Percentiles rank a stretch among this genome's conserved stretches.
These are phyloP conservation scores for Scatophagus argus DNA, from an alignment of 2,113 vertebrate genomes.

Conservation along the genomic window DNA sequence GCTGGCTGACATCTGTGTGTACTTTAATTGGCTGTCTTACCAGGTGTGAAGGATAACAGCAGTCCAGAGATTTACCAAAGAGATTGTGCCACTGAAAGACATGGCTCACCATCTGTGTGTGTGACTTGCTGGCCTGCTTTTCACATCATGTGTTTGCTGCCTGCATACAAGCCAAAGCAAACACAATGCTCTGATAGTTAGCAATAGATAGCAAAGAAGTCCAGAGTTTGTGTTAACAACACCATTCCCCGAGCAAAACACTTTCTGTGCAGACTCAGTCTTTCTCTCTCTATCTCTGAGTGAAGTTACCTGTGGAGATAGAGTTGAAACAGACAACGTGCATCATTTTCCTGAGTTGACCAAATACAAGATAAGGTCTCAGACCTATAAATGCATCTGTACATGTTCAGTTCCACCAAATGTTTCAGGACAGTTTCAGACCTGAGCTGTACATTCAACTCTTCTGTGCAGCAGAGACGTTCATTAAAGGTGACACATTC, in stretches of 20 bases:
- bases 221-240: constrained; percentile 24
- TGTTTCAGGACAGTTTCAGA: not conserved
- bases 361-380: not conserved
- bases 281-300: constrained; percentile 8
- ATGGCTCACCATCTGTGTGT: constrained; percentile 39
- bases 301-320: not conserved
- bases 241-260: constrained; percentile 36
- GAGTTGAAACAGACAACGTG: not conserved
- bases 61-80: constrained; percentile 38
- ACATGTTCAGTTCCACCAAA: not conserved
- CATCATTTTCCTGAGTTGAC: not conserved
- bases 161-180: constrained; percentile 62
- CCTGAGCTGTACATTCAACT: not conserved
- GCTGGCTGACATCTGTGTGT: constrained; percentile 30
- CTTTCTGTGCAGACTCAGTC: constrained; percentile 35
- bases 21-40: constrained; percentile 31
- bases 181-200: constrained; percentile 49
- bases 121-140: constrained; percentile 19
- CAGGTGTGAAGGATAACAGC: constrained; percentile 37
- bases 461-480: not conserved
- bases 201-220: constrained; percentile 38
- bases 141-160: constrained; percentile 30
- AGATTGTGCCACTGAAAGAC: constrained; percentile 45
- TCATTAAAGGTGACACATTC: not conserved
- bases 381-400: not conserved